Evolutionary conservation across 2,888 invertebrate genomes (phyloP).

Genomic region (Mythimna loreyi): DNA sequence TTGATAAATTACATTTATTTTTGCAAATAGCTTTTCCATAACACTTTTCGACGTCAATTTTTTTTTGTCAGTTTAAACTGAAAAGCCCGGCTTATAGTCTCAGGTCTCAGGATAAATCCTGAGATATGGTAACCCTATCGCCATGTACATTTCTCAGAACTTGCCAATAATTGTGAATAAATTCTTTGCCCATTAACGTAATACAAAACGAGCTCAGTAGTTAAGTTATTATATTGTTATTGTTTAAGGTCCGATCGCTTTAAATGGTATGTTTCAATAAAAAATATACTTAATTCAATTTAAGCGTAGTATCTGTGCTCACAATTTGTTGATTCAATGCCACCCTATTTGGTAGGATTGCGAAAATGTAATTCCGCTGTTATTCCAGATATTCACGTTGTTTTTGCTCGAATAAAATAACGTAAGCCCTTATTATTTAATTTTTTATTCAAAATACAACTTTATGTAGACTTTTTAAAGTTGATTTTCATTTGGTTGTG

Average conservation of each 20-base stretch:
- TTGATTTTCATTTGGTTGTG: slow-evolving; percentile 14
- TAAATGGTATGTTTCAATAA: slow-evolving; percentile 67
- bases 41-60: no score
- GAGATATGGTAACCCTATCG: slow-evolving; percentile 4
- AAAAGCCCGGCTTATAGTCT: no score
- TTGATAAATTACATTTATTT: no score
- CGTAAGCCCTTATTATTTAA: slow-evolving; percentile 17
- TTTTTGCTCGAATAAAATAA: slow-evolving; percentile 52
- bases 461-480: slow-evolving; percentile 3
- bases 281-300: slow-evolving; percentile 70
- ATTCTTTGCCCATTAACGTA: slow-evolving; percentile 80
- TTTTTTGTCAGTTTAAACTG: no score
- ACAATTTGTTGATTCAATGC: slow-evolving; percentile 66
- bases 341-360: slow-evolving; percentile 58
- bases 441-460: slow-evolving; percentile 12
- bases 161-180: slow-evolving; percentile 75
- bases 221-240: slow-evolving; percentile 86
- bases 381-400: slow-evolving; percentile 62
- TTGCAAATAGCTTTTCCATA: no score
- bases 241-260: slow-evolving; percentile 70
- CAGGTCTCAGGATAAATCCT: no score
- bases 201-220: slow-evolving; percentile 74
- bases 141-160: slow-evolving; percentile 68
- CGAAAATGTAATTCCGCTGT: slow-evolving; percentile 58
- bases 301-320: slow-evolving; percentile 70